Evolutionary conservation across 2,113 vertebrate genomes (phyloP).

Genomic region (Neofelis nebulosa): DNA sequence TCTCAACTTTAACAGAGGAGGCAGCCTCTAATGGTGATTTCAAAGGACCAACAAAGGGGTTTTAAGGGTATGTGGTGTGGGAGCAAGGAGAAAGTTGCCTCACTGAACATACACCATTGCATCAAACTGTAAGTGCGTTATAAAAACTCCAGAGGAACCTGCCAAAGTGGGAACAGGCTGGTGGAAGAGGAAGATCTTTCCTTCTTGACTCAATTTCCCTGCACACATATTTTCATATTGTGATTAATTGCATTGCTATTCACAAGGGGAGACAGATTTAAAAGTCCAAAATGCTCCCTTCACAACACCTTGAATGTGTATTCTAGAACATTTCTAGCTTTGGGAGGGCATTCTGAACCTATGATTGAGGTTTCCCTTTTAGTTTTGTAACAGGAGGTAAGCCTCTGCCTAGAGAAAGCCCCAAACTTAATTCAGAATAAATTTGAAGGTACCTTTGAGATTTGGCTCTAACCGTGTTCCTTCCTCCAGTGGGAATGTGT

Average conservation of each 20-base stretch:
- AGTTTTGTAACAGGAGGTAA: background rate
- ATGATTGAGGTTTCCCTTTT: background rate
- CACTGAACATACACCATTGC: accelerated
- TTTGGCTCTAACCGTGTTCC: background rate
- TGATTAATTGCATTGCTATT: background rate
- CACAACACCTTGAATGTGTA: background rate
- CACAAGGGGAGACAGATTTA: background rate
- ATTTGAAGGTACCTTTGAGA: background rate
- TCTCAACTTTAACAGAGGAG: background rate
- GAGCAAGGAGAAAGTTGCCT: background rate
- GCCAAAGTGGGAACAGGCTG: background rate
- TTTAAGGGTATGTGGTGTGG: background rate
- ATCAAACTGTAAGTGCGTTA: background rate
- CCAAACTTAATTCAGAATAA: background rate
- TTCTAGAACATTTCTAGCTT: background rate
- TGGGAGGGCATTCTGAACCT: background rate
- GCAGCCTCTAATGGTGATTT: background rate
- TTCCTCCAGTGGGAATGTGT: background rate
- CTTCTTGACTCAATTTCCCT: background rate
- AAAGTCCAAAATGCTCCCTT: background rate
- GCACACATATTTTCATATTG: accelerated
- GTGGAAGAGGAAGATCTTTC: background rate
- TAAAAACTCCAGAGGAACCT: background rate
- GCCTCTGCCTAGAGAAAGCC: background rate
- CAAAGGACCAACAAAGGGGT: background rate